These are phyloP conservation scores for Anagyrus pseudococci DNA, from an alignment of 2,888 invertebrate species.

Conservation along the genomic window DNA sequence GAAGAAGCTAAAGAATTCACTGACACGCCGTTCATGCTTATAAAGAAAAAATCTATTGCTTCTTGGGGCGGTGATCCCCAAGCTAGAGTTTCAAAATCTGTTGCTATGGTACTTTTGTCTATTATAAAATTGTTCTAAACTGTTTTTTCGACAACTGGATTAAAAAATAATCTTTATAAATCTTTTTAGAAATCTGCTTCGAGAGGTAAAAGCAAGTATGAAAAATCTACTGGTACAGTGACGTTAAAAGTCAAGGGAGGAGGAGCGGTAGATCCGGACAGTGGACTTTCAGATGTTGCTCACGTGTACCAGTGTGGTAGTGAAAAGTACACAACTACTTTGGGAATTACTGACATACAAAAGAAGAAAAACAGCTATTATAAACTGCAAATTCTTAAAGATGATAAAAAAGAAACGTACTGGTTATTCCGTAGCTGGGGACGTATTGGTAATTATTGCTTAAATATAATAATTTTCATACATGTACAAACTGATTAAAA, in stretches of 20 bases:
- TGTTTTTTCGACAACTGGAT: not conserved
- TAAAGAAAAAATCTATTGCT: conserved; percentile 77
- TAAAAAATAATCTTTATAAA: not conserved
- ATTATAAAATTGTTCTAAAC: not conserved
- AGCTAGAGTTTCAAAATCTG: conserved; percentile 65
- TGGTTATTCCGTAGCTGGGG: conserved; percentile 96
- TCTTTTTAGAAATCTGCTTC: conserved; percentile 49
- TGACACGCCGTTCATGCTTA: conserved; percentile 70
- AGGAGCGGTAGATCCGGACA: conserved; percentile 92
- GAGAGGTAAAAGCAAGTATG: conserved; percentile 68
- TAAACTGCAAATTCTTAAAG: conserved; percentile 88
- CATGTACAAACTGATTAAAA: not conserved
- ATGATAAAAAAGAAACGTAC: conserved; percentile 71
- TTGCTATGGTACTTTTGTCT: conserved; percentile 54
- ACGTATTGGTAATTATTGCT: conserved; percentile 67
- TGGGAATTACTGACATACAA: conserved; percentile 86
- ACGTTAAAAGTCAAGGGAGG: conserved; percentile 81
- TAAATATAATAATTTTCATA: not conserved
- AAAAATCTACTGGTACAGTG: conserved; percentile 67
- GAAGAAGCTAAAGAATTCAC: conserved; percentile 70
- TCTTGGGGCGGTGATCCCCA: conserved; percentile 82
- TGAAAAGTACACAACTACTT: conserved; percentile 77
- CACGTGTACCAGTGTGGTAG: conserved; percentile 75
- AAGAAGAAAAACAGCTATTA: conserved; percentile 92
- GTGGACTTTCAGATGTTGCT: conserved; percentile 76